phyloP scores from a whole-genome alignment of 2,113 vertebrate genomes.

The Rhadina sibilatrix region DNA sequence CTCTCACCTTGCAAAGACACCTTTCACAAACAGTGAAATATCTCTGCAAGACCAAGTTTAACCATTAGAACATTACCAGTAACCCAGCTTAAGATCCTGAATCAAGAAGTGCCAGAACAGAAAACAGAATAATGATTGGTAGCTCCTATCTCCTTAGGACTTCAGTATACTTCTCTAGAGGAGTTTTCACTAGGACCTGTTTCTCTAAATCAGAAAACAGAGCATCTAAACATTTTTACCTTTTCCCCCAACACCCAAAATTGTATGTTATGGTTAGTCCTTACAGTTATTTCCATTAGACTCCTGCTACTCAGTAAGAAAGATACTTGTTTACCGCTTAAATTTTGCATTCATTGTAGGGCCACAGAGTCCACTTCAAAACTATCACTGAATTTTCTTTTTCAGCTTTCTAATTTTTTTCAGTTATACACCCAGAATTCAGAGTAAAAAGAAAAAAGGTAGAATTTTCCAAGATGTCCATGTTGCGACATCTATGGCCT shows the following conservation, averaged over 20 bases:
- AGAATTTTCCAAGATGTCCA: not conserved
- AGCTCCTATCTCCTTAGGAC: not conserved
- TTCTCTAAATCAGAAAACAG: not conserved
- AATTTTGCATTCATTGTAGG: not conserved
- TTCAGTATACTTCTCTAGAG: not conserved
- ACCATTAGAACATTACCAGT: not conserved
- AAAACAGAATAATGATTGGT: not conserved
- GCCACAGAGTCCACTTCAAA: not conserved
- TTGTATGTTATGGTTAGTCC: not conserved
- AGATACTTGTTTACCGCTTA: not conserved
- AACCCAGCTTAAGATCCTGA: not conserved
- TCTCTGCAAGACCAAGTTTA: not conserved
- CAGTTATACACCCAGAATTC: not conserved
- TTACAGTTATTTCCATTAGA: not conserved
- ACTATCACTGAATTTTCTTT: not conserved
- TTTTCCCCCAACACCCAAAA: not conserved
- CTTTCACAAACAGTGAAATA: not conserved
- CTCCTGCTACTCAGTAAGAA: not conserved
- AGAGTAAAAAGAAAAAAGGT: not conserved
- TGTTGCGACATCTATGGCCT: not conserved
- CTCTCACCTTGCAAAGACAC: not conserved
- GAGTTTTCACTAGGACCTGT: not conserved
- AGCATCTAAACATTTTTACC: not conserved
- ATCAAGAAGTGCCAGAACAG: not conserved
- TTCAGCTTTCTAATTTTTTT: not conserved